A percentile compares a stretch with the other conserved stretches of the same genome.
phyloP scores from a whole-genome alignment of 1,140 invertebrate genomes.

The Ceratoteleas bidentatus region DNA sequence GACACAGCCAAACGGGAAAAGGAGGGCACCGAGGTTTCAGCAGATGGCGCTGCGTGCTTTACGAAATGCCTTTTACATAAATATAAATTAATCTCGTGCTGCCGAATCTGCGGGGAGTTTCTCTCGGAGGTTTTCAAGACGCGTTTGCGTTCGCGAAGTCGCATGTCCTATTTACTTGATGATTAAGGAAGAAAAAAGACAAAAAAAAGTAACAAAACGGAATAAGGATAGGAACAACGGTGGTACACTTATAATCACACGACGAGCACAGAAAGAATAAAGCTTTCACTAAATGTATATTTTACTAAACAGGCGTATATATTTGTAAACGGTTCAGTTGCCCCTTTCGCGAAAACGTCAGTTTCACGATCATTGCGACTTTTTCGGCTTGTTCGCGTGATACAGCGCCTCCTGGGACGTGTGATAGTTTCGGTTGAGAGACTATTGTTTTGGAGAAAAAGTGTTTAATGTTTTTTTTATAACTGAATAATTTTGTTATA shows the following conservation, averaged over 20 bases:
- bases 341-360: slow-evolving; percentile 20
- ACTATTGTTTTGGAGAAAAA: no score
- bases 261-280: slow-evolving; percentile 20
- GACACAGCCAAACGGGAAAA: slow-evolving; percentile 23
- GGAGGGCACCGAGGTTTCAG: slow-evolving; percentile 12
- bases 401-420: no score
- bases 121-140: slow-evolving; percentile 37
- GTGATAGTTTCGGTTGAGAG: no score
- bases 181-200: slow-evolving; percentile 24
- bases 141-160: slow-evolving; percentile 28
- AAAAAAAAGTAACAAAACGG: slow-evolving; percentile 19
- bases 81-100: slow-evolving; percentile 60
- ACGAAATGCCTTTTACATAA: slow-evolving; percentile 61
- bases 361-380: not conserved
- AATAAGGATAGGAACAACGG: slow-evolving; percentile 22
- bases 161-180: slow-evolving; percentile 54
- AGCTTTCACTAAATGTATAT: slow-evolving; percentile 53
- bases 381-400: no score
- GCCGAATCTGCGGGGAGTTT: slow-evolving; percentile 55
- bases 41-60: slow-evolving; percentile 49
- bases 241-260: slow-evolving; percentile 32
- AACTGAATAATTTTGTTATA: no score
- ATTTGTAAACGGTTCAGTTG: slow-evolving; percentile 44
- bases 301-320: slow-evolving; percentile 52
- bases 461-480: no score